phyloP scores from a whole-genome alignment of 2,888 invertebrate genomes.

The Perdita meconis region DNA sequence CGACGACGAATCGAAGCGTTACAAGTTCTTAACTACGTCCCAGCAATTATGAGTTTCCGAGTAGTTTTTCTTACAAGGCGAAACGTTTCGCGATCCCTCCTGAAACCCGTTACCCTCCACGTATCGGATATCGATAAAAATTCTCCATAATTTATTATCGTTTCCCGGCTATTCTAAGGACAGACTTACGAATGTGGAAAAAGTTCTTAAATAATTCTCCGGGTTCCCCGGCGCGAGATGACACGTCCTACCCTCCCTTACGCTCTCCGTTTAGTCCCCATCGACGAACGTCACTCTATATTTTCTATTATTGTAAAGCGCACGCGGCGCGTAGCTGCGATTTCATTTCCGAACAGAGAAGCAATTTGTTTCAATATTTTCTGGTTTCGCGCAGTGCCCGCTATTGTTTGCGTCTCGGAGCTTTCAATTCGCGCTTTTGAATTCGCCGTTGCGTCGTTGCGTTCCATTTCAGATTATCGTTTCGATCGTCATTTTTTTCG shows the following conservation, averaged over 20 bases:
- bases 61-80: neutral
- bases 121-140: slow-evolving; percentile 17
- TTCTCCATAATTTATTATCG: slow-evolving; percentile 16
- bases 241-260: neutral
- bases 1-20: neutral
- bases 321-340: slow-evolving; percentile 1
- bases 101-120: neutral
- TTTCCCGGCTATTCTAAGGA: neutral
- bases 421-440: neutral
- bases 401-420: neutral
- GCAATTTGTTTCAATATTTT: slow-evolving; percentile 21
- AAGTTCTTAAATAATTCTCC: slow-evolving; percentile 10
- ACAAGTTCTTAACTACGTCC: neutral
- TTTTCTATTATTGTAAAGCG: neutral
- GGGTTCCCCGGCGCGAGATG: neutral
- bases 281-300: slow-evolving; percentile 1
- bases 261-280: neutral
- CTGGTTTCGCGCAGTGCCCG: slow-evolving; percentile 1
- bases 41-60: neutral
- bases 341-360: slow-evolving; percentile 2
- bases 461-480: neutral
- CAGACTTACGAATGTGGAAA: slow-evolving; percentile 4
- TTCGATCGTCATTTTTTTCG: neutral
- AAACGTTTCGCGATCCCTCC: neutral
- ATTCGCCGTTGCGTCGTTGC: neutral